Evolutionary conservation across 2,888 invertebrate genomes (phyloP), one percentile per base, ranked within the genome.

Genomic region (Argyresthia albistria): DNA sequence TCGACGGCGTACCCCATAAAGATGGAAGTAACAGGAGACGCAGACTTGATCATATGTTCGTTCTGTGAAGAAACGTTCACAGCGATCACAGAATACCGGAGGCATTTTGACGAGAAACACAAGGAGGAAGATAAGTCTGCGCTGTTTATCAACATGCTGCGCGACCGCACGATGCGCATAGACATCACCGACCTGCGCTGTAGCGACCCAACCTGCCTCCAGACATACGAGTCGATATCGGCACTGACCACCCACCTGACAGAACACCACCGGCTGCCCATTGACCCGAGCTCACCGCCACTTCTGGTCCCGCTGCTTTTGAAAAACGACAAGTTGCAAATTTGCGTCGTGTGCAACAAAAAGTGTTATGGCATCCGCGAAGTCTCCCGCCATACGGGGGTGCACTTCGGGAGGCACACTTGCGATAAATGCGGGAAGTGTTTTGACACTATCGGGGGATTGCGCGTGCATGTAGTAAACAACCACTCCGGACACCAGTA

Each of bases 401-500:
- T 15, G 7, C 53, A 50, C 14, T 25, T 45, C 14, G n/a, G 9
- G 12, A 36, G 14, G n/a, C n/a, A 43, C n/a, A 43, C 48, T 4
- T 58, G 58, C 42, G 46, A 51, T 4, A 7, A 43, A 4, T 58
- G 58, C 51, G 54, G 53, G n/a, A 45, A 45, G 4, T 35, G 45
- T 0, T 58, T 58, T 15, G 51, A 43, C 16, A 51, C 56, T 8
- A n/a, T 25, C 15, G 12, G 15, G 4, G 51, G 55, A 2, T 45
- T 56, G 11, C 14, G 43, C 8, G 14, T 43, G 7, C 55, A 50
- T 37, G 10, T 37, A 0, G 8, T n/a, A 1, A 71, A 77, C 9
- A 39, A 35, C 43, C 16, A 47, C 16, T 43, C n/a, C n/a, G 50
- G n/a, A 14, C 3, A 35, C 9, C 15, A 45, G 46, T 11, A 47